Percentiles rank a stretch among this genome's conserved stretches.
Evolutionary conservation across 2,113 vertebrate genomes (phyloP).

Genomic region (Deroptyus accipitrinus): DNA sequence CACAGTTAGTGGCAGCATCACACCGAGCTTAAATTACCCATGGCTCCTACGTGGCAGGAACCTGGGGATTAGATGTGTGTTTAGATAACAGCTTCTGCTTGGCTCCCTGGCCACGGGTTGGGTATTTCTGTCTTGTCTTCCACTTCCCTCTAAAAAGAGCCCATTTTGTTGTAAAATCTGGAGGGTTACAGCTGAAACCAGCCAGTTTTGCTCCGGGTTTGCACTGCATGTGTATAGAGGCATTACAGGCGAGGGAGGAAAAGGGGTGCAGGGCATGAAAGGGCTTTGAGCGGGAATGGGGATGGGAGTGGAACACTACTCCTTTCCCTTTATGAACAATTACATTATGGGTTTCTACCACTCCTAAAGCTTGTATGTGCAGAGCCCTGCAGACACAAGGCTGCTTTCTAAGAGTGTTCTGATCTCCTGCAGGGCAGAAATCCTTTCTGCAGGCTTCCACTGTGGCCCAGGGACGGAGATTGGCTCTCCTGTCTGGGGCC

Average conservation of each 20-base stretch:
- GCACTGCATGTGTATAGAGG: not conserved
- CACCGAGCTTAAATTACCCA: not conserved
- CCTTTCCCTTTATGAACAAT: not conserved
- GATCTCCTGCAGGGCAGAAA: not conserved
- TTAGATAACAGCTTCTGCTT: not conserved
- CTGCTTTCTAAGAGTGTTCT: not conserved
- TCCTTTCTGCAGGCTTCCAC: not conserved
- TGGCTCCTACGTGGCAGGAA: not conserved
- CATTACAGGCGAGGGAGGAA: not conserved
- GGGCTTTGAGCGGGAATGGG: not conserved
- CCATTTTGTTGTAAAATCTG: not conserved
- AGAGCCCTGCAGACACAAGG: not conserved
- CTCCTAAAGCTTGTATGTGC: not conserved
- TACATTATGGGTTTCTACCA: not conserved
- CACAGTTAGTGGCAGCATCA: not conserved
- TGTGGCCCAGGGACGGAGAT: not conserved
- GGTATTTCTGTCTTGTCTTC: not conserved
- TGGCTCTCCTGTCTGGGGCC: not conserved
- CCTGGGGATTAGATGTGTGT: not conserved
- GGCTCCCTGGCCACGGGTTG: not conserved
- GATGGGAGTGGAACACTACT: not conserved
- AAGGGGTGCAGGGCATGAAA: not conserved
- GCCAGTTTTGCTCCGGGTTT: not conserved
- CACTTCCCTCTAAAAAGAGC: not conserved
- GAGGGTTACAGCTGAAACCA: not conserved